These are phyloP conservation scores for Rhinogobio ventralis DNA, from an alignment of 2,797 vertebrate genomes.

Conservation along the genomic window DNA sequence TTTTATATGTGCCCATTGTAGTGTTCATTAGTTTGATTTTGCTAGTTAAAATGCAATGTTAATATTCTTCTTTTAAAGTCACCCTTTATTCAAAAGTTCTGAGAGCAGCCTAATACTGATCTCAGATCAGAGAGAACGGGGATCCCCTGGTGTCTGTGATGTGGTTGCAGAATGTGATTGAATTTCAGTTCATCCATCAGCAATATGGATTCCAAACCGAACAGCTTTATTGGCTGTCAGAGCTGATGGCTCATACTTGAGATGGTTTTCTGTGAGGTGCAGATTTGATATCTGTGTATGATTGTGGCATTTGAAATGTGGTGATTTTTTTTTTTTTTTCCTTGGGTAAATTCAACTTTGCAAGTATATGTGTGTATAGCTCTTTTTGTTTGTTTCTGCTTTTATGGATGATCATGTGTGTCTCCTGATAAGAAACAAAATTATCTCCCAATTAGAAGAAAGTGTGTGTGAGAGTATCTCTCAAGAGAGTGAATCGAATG, in stretches of 20 bases:
- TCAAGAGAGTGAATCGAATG: constrained; percentile 17
- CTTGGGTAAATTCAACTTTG: neutral
- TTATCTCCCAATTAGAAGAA: neutral
- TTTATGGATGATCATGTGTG: constrained; percentile 21
- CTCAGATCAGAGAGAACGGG: constrained; percentile 1
- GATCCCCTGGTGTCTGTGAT: constrained; percentile 16
- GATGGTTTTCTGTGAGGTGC: neutral
- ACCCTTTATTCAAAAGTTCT: neutral
- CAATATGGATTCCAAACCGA: neutral
- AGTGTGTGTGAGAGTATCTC: neutral
- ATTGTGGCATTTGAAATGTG: neutral
- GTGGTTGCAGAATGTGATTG: neutral
- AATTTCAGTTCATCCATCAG: constrained; percentile 13
- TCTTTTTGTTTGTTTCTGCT: constrained; percentile 36
- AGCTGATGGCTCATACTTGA: constrained; percentile 1
- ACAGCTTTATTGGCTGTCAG: constrained; percentile 2
- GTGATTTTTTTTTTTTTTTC: neutral
- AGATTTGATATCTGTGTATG: neutral
- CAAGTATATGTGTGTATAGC: constrained; percentile 32
- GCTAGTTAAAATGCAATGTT: neutral
- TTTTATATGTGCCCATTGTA: neutral
- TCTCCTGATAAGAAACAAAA: neutral
- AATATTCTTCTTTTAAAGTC: neutral
- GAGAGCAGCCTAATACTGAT: neutral
- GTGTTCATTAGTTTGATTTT: neutral